Evolutionary conservation across 2,797 vertebrate genomes (phyloP).

Genomic region (Hyperoplus lanceolatus): DNA sequence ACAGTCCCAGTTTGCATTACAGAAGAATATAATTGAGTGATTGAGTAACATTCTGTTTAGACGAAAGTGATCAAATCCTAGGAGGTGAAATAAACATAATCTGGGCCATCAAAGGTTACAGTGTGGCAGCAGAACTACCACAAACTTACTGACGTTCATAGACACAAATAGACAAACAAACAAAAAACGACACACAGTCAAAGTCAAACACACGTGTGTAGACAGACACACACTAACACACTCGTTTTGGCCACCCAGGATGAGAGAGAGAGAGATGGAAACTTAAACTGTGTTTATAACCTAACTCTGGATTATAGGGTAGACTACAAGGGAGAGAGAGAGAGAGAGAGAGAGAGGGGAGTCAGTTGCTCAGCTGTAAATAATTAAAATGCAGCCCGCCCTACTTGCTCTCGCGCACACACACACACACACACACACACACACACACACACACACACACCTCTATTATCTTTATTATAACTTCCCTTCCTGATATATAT

Average conservation of each 20-base stretch:
- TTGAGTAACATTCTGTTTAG: conserved; percentile 16
- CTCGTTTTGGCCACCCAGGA: conserved; percentile 83
- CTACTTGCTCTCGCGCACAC: conserved; percentile 19
- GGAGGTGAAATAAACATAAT: conserved; percentile 42
- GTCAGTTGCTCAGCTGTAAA: conserved; percentile 79
- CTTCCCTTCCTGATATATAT: conserved; percentile 69
- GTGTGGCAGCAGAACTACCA: conserved; percentile 34
- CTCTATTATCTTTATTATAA: conserved; percentile 69
- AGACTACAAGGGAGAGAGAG: conserved; percentile 39
- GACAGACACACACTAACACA: conserved; percentile 50
- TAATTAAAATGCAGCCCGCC: conserved; percentile 74
- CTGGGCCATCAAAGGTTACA: conserved; percentile 43
- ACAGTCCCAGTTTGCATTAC: conserved; percentile 2
- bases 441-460: conserved; percentile 41
- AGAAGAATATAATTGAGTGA: conserved; percentile 12
- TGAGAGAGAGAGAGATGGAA: conserved; percentile 69
- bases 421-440: conserved; percentile 22
- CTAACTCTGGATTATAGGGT: conserved; percentile 85
- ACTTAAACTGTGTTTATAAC: conserved; percentile 85
- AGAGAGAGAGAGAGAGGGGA: conserved; percentile 39
- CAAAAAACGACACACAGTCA: conserved; percentile 37
- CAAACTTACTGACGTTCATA: conserved; percentile 12
- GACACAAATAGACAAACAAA: conserved; percentile 47
- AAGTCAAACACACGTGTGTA: conserved; percentile 41
- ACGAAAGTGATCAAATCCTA: conserved; percentile 5